These are phyloP conservation scores for Menidia menidia DNA, from an alignment of 2,797 vertebrate genomes.

Conservation along the genomic window DNA sequence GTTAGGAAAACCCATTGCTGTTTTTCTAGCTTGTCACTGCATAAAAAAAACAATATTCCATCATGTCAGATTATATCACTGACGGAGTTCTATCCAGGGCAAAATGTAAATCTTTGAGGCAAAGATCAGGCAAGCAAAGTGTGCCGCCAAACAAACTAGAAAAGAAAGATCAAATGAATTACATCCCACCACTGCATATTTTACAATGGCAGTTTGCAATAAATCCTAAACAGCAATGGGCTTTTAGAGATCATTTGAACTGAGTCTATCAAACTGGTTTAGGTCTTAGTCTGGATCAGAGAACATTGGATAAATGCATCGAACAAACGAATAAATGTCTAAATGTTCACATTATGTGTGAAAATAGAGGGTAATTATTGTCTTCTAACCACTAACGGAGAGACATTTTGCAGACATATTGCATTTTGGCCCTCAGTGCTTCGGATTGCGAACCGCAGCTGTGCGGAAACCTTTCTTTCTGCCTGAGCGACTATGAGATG, in stretches of 20 bases:
- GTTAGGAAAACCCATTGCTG: not conserved
- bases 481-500: conserved; percentile 40
- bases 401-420: not conserved
- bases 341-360: conserved; percentile 6
- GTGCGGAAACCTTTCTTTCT: conserved; percentile 32
- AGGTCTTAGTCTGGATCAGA: not conserved
- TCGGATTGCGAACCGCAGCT: too few species aligned
- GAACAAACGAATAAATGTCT: not conserved
- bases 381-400: not conserved
- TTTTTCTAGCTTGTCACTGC: not conserved
- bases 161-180: conserved; percentile 32
- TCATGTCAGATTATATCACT: not conserved
- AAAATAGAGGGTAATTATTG: not conserved
- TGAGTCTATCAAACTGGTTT: not conserved
- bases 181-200: conserved; percentile 4
- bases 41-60: not conserved
- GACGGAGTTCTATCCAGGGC: not conserved
- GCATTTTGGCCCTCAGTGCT: conserved; percentile 21
- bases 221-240: not conserved
- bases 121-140: conserved; percentile 4
- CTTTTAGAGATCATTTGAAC: not conserved
- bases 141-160: conserved; percentile 5
- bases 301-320: too few species aligned
- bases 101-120: not conserved
- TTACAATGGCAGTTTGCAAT: conserved; percentile 41